Conservation (phyloP, 2,797 vertebrate species). For the Acanthis flammea region DNA sequence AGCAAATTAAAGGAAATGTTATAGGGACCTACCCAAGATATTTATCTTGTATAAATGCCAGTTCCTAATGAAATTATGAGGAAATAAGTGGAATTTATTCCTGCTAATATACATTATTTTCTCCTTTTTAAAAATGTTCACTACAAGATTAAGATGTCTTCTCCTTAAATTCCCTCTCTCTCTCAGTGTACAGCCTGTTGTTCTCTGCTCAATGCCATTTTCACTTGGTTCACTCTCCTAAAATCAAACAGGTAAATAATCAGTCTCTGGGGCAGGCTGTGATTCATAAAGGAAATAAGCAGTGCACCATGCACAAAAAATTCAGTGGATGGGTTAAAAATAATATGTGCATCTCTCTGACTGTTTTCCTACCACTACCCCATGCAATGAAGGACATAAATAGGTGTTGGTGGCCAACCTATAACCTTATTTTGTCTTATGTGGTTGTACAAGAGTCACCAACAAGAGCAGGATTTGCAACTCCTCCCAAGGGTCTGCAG, state of each 20-base stretch:
- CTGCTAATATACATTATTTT: not conserved
- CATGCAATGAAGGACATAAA: not conserved
- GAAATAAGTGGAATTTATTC: slow-evolving; percentile 14
- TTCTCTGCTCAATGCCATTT: not conserved
- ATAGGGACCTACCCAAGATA: not conserved
- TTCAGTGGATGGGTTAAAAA: not conserved
- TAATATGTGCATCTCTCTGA: not conserved
- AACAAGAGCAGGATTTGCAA: not conserved
- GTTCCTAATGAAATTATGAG: slow-evolving; percentile 12
- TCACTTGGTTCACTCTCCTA: not conserved
- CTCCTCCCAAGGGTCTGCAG: not conserved
- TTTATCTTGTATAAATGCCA: not conserved
- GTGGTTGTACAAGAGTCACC: not conserved
- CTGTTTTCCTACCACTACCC: not conserved
- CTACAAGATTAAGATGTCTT: not conserved
- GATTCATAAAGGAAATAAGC: not conserved
- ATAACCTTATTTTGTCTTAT: not conserved
- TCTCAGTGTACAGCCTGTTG: not conserved
- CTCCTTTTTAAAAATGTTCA: not conserved
- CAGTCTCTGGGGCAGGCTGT: not conserved
- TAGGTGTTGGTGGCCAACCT: not conserved
- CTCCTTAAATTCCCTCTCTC: not conserved
- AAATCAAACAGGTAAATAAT: not conserved
- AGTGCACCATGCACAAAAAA: not conserved
- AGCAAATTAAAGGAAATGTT: slow-evolving; percentile 3